A percentile compares a stretch with the other conserved stretches of the same genome.
Evolutionary conservation across 2,888 invertebrate species (phyloP).

Genomic region (Parasteatoda lunata): DNA sequence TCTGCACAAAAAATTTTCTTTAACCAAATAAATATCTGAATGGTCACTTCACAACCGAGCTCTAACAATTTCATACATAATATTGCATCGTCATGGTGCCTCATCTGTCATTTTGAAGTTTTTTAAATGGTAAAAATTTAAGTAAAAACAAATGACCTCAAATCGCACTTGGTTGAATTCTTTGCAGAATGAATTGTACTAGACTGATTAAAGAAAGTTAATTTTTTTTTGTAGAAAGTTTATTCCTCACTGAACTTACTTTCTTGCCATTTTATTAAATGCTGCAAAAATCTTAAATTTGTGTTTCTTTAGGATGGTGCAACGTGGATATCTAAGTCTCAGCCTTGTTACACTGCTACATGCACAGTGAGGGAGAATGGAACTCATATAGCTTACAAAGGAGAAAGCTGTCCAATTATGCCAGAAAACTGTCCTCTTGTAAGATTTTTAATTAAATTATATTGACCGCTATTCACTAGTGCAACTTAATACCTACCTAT

Average conservation of each 20-base stretch:
- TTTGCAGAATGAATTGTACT: background rate
- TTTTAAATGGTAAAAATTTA: no score
- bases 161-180: background rate
- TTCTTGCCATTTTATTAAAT: background rate
- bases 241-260: background rate
- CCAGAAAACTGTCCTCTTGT: constrained; percentile 66
- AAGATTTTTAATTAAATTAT: constrained; percentile 1
- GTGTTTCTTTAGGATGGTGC: constrained; percentile 45
- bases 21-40: no score
- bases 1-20: no score
- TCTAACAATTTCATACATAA: no score
- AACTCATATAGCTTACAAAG: constrained; percentile 55
- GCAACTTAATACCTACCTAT: no score
- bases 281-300: background rate
- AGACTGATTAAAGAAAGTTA: no score
- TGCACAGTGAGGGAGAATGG: constrained; percentile 49
- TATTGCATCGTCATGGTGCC: no score
- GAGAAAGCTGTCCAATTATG: constrained; percentile 56
- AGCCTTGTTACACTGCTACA: constrained; percentile 66
- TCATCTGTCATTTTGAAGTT: no score
- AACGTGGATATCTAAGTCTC: constrained; percentile 58
- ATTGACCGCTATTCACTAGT: no score
- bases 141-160: no score
- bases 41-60: no score
- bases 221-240: background rate